These are phyloP conservation scores for Chydorus sphaericus DNA, from an alignment of 2,888 invertebrate species.

Conservation along the genomic window DNA sequence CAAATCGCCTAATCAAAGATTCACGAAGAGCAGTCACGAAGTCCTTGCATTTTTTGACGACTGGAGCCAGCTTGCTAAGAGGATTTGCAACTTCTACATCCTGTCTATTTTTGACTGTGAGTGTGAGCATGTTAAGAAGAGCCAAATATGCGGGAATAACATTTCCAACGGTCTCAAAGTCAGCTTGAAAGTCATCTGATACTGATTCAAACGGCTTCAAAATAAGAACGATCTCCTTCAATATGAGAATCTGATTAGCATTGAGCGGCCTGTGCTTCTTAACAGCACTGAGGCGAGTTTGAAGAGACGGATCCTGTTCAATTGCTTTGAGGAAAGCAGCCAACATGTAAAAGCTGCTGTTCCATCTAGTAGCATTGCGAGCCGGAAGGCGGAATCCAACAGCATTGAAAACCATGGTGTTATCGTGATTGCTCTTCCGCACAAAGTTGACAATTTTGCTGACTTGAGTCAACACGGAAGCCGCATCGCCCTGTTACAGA, in stretches of 20 bases:
- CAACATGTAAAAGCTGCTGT: background rate
- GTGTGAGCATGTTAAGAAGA: background rate
- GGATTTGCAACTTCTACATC: background rate
- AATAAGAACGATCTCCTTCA: background rate
- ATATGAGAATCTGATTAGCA: background rate
- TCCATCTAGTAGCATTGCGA: background rate
- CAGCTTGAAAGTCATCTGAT: background rate
- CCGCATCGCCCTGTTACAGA: background rate
- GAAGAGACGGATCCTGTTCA: conserved; percentile 2
- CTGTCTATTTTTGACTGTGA: background rate
- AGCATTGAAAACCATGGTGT: background rate
- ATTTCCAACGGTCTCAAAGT: background rate
- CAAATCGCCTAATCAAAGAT: background rate
- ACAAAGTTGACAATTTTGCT: background rate
- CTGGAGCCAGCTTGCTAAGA: background rate
- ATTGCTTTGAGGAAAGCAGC: background rate
- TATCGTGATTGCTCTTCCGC: background rate
- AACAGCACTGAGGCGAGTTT: background rate
- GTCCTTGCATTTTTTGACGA: background rate
- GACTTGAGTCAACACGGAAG: background rate
- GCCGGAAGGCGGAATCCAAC: conserved; percentile 5
- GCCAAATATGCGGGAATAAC: background rate
- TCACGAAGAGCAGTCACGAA: background rate
- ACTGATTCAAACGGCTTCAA: background rate
- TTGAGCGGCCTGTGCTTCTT: background rate